These are phyloP conservation scores for Pandemis heparana DNA, from an alignment of 2,888 invertebrate species.

Conservation along the genomic window DNA sequence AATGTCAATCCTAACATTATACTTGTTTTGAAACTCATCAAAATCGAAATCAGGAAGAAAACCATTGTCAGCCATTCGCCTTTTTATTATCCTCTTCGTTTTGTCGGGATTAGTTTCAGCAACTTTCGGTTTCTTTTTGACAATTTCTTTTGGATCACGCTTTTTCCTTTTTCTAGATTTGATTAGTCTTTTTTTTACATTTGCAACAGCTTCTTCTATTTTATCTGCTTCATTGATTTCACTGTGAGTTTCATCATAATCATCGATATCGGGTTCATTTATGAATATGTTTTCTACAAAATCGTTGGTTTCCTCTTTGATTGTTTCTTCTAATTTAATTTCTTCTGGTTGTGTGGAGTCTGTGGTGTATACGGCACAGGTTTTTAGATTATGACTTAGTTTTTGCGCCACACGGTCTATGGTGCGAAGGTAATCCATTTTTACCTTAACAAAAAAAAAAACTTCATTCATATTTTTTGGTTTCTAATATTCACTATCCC, in stretches of 20 bases:
- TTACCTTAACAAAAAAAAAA: slow-evolving; percentile 10
- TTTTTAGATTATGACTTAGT: slow-evolving; percentile 15
- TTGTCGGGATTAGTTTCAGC: neutral
- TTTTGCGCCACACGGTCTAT: slow-evolving; percentile 34
- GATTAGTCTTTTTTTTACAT: neutral
- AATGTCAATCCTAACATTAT: slow-evolving; percentile 36
- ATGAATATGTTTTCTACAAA: slow-evolving; percentile 34
- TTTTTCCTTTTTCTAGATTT: neutral
- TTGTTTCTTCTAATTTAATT: slow-evolving; percentile 20
- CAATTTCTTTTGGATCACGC: neutral
- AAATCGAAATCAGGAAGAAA: slow-evolving; percentile 37
- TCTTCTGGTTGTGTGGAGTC: slow-evolving; percentile 23
- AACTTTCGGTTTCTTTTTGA: neutral
- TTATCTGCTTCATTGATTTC: slow-evolving; percentile 13
- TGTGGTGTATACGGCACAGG: neutral
- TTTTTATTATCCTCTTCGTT: slow-evolving; percentile 32
- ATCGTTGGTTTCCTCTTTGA: slow-evolving; percentile 22
- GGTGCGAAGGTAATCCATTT: slow-evolving; percentile 16
- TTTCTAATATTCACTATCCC: no score
- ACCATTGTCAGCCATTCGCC: slow-evolving; percentile 34
- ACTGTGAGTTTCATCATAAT: neutral
- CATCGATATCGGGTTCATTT: slow-evolving; percentile 9
- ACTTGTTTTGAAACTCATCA: slow-evolving; percentile 36
- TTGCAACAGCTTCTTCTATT: neutral
- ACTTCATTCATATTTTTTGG: neutral